Evolutionary conservation across 2,113 vertebrate genomes (phyloP).

Genomic region (Piaya cayana): DNA sequence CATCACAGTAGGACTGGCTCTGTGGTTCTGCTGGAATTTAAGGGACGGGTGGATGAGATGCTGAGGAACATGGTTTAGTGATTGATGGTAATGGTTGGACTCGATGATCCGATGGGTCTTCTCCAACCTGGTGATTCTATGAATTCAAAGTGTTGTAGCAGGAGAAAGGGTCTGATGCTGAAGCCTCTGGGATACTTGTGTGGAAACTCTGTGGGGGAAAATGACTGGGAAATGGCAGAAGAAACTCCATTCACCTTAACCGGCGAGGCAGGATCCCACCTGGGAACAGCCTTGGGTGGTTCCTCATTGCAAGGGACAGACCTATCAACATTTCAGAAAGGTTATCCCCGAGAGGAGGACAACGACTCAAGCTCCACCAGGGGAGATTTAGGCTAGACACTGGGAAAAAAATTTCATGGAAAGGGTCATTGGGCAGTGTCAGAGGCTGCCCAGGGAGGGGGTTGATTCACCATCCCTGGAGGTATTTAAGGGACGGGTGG

Average conservation of each 20-base stretch:
- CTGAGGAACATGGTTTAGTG: too few species aligned
- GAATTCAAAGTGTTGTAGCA: neutral
- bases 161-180: neutral
- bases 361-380: too few species aligned
- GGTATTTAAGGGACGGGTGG: too few species aligned
- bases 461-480: too few species aligned
- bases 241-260: neutral
- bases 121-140: too few species aligned
- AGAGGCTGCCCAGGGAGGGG: too few species aligned
- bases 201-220: neutral
- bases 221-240: neutral
- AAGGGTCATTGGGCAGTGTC: too few species aligned
- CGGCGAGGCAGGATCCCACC: neutral
- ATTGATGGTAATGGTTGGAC: too few species aligned
- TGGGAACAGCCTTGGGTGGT: neutral
- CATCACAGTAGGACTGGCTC: neutral
- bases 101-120: too few species aligned
- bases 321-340: neutral
- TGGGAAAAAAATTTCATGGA: too few species aligned
- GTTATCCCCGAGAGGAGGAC: neutral
- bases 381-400: too few species aligned
- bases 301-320: neutral
- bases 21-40: neutral
- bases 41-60: too few species aligned
- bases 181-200: neutral